Percentiles rank a stretch among this genome's conserved stretches.
Evolutionary conservation across 2,797 vertebrate species (phyloP).

Genomic region (Glossophaga mutica): DNA sequence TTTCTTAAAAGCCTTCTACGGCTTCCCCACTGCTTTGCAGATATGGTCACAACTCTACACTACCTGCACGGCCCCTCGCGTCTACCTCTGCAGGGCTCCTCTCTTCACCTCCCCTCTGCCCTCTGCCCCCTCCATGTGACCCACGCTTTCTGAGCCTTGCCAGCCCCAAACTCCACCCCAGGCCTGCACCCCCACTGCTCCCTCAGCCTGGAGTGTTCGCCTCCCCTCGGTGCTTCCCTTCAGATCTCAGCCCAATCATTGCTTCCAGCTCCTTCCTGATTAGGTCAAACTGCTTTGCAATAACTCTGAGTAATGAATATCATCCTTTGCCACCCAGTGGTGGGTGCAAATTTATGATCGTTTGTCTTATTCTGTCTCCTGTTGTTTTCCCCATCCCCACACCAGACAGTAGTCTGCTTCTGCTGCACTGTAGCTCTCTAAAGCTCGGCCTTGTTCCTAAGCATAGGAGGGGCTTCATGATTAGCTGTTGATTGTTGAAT

Average conservation of each 20-base stretch:
- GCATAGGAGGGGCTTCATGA: not conserved
- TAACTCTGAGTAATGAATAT: not conserved
- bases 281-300: not conserved
- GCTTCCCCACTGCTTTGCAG: not conserved
- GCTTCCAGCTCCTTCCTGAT: not conserved
- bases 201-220: not conserved
- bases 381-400: no score
- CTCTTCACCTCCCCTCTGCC: not conserved
- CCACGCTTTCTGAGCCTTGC: not conserved
- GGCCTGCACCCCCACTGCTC: not conserved
- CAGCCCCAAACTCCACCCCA: no score
- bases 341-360: not conserved
- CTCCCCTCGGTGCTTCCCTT: not conserved
- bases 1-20: not conserved
- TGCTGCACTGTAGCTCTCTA: not conserved
- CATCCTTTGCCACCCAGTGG: not conserved
- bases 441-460: not conserved
- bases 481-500: not conserved
- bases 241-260: not conserved
- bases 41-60: not conserved
- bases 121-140: not conserved
- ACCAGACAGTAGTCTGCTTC: not conserved
- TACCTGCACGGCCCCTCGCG: no score
- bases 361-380: not conserved
- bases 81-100: not conserved